These are phyloP conservation scores for Nautilus pompilius DNA, from an alignment of 1,140 invertebrate genomes.

Conservation along the genomic window DNA sequence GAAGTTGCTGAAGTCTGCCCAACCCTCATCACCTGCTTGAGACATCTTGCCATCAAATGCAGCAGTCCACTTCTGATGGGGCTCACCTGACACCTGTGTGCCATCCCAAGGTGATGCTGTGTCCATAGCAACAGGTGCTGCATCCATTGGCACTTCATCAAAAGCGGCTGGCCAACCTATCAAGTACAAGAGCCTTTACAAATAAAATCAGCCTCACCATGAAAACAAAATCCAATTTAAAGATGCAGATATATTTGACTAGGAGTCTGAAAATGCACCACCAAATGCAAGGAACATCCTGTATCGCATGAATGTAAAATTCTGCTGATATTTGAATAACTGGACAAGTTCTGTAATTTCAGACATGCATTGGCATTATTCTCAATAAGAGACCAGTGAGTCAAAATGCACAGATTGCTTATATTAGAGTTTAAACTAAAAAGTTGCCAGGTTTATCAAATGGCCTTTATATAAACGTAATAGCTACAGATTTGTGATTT, in stretches of 20 bases:
- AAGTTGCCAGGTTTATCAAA: too few species aligned
- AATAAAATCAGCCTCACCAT: background rate
- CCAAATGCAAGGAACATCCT: background rate
- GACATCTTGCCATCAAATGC: conserved; percentile 25
- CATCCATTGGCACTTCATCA: conserved; percentile 38
- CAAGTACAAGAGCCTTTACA: conserved; percentile 5
- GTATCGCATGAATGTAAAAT: background rate
- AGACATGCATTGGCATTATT: background rate
- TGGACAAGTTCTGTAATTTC: background rate
- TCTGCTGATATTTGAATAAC: background rate
- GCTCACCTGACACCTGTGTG: conserved; percentile 3
- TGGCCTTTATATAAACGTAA: too few species aligned
- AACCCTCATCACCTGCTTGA: conserved; percentile 25
- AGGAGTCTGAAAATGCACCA: background rate
- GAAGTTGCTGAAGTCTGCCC: conserved; percentile 45
- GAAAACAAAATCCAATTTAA: background rate
- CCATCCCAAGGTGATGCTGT: conserved; percentile 45
- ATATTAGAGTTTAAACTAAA: too few species aligned
- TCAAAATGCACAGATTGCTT: too few species aligned
- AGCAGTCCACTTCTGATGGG: conserved; percentile 34
- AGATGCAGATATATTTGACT: background rate
- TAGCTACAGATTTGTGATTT: too few species aligned
- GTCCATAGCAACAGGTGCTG: conserved; percentile 47
- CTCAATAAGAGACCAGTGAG: too few species aligned
- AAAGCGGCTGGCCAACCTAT: conserved; percentile 32